Percentiles rank a stretch among this genome's conserved stretches.
Conservation (phyloP, 2,797 vertebrate genomes). For the Rhynchotus rufescens region DNA sequence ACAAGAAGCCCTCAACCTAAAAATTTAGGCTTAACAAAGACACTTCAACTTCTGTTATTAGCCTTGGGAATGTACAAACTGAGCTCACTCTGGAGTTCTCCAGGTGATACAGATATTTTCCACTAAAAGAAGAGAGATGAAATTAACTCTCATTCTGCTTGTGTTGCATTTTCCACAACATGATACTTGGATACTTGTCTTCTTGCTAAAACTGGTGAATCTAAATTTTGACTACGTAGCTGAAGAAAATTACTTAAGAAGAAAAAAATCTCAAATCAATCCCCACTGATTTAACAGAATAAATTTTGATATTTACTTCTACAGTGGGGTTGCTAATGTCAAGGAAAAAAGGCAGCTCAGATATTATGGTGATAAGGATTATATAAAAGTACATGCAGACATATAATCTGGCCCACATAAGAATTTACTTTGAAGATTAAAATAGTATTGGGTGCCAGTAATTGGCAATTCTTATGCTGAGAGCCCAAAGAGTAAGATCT, state of each 20-base stretch:
- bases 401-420: neutral
- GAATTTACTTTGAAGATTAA: neutral
- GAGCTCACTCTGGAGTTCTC: neutral
- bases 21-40: neutral
- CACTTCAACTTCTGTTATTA: neutral
- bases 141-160: neutral
- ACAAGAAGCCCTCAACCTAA: neutral
- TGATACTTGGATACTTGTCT: neutral
- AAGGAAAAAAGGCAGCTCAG: neutral
- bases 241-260: neutral
- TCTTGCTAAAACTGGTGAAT: neutral
- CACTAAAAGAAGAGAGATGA: neutral
- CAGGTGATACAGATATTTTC: neutral
- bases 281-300: neutral
- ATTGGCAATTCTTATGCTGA: neutral
- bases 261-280: neutral
- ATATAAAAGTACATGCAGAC: neutral
- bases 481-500: neutral
- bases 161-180: neutral
- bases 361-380: neutral
- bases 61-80: neutral
- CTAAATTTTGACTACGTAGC: neutral
- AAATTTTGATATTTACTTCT: neutral
- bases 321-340: neutral
- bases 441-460: neutral